These are phyloP conservation scores for Papilio polyxenes DNA, from an alignment of 1,140 invertebrate species.

Conservation along the genomic window DNA sequence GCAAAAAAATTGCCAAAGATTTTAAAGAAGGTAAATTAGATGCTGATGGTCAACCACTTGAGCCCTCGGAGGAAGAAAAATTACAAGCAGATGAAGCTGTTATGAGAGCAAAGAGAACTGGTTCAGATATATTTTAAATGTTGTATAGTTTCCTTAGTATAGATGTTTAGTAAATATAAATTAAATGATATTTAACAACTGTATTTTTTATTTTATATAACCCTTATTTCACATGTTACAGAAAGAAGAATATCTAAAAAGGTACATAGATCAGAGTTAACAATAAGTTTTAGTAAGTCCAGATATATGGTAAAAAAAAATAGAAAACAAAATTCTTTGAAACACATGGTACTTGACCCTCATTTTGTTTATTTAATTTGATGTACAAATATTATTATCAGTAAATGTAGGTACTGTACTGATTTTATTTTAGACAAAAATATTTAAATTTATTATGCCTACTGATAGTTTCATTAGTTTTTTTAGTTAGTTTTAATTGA, in stretches of 20 bases:
- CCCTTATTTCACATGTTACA: not conserved
- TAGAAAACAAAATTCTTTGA: no score
- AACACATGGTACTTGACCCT: not conserved
- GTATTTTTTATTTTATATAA: not conserved
- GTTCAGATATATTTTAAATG: conserved; percentile 87
- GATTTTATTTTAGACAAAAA: no score
- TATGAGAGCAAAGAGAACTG: conserved; percentile 85
- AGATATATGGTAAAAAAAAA: no score
- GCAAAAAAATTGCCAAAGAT: conserved; percentile 89
- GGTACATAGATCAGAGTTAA: no score
- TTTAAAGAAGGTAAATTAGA: conserved; percentile 87
- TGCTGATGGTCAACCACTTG: conserved; percentile 84
- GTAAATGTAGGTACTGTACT: no score
- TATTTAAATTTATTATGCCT: no score
- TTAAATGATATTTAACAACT: conserved; percentile 25
- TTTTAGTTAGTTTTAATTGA: no score
- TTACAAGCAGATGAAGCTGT: conserved; percentile 87
- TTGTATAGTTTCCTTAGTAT: conserved; percentile 42
- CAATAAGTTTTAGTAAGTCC: no score
- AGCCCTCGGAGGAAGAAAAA: conserved; percentile 87
- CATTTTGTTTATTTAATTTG: not conserved
- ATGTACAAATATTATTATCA: no score
- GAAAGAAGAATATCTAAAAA: no score
- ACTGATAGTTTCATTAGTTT: no score
- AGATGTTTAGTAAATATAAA: conserved; percentile 23